phyloP scores from a whole-genome alignment of 2,113 vertebrate species.

The Physeter macrocephalus region DNA sequence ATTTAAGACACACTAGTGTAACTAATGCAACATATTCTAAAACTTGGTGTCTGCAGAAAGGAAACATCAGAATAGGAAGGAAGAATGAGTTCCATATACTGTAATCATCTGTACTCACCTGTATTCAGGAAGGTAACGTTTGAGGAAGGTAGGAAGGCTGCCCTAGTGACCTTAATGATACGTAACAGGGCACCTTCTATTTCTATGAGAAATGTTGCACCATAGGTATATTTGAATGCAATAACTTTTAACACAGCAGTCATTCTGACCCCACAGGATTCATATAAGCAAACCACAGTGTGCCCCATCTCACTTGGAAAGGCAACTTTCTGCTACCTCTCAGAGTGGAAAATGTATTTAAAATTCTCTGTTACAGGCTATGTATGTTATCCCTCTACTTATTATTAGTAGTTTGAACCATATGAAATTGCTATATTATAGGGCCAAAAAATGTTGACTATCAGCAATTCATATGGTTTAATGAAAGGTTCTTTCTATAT shows the following conservation, averaged over 20 bases:
- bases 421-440: not conserved
- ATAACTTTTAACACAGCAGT: not conserved
- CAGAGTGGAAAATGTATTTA: not conserved
- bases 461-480: not conserved
- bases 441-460: not conserved
- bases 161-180: not conserved
- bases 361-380: not conserved
- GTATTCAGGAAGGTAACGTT: not conserved
- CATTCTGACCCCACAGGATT: not conserved
- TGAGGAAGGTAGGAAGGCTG: not conserved
- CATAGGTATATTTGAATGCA: not conserved
- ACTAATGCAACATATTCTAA: not conserved
- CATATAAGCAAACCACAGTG: not conserved
- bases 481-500: not conserved
- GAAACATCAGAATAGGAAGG: not conserved
- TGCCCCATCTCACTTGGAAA: not conserved
- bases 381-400: not conserved
- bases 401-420: not conserved
- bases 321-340: not conserved
- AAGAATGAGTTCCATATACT: not conserved
- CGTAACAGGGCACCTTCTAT: not conserved
- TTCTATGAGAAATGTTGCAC: not conserved
- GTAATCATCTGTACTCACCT: not conserved
- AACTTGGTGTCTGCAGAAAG: not conserved
- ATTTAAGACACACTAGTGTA: not conserved